Percentiles rank a stretch among this genome's conserved stretches.
These are phyloP conservation scores for Odobenus rosmarus DNA, from an alignment of 2,113 vertebrate species.

Conservation along the genomic window DNA sequence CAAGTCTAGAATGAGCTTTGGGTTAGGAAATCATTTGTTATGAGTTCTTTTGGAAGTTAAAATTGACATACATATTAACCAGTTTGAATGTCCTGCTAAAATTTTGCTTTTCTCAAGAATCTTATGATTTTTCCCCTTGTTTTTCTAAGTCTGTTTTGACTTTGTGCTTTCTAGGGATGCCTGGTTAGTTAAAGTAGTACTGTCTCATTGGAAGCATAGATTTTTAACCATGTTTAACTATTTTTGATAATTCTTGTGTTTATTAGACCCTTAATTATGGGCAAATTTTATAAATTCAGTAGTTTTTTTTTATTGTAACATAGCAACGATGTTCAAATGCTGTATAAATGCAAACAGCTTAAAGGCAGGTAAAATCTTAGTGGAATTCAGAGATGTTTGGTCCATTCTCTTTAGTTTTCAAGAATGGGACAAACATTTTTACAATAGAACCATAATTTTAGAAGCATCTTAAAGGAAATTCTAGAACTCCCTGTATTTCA, in stretches of 20 bases:
- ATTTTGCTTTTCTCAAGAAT: constrained; percentile 26
- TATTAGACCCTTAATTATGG: not conserved
- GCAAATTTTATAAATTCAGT: constrained; percentile 1
- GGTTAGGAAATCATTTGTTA: constrained; percentile 37
- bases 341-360: not conserved
- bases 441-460: not conserved
- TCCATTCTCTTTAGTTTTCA: not conserved
- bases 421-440: constrained; percentile 9
- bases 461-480: constrained; percentile 29
- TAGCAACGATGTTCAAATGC: not conserved
- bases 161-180: not conserved
- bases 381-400: not conserved
- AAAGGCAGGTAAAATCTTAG: not conserved
- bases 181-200: not conserved
- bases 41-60: constrained; percentile 38
- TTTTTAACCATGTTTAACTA: constrained; percentile 25
- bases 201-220: not conserved
- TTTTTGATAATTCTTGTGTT: not conserved
- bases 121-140: not conserved
- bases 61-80: not conserved
- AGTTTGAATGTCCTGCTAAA: constrained; percentile 17
- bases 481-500: not conserved
- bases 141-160: not conserved
- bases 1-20: not conserved
- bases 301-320: not conserved